Evolutionary conservation across 2,113 vertebrate genomes (phyloP), one percentile per base, ranked within the genome.

Genomic region (Hucho hucho): DNA sequence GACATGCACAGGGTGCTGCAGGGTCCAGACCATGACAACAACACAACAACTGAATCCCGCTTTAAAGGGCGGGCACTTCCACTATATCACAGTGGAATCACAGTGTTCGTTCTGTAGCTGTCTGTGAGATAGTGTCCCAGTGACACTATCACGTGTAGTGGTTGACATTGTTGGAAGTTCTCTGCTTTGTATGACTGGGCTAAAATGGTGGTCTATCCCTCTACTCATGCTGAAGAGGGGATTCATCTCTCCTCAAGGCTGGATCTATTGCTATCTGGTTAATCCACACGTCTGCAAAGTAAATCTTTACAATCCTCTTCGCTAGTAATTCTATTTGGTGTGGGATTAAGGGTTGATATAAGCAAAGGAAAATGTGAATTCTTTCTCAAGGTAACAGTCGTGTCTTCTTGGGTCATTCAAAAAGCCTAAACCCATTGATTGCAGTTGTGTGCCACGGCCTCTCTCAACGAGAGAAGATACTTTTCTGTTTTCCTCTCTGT

Each of bases 271-370:
- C 79, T 77, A 78, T 79, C 72, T 79, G 28, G 73, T 70, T 89
- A 84, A 87, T 91, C 84, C 67, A 53, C 4, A 13, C 61, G 32
- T 68, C 75, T 80, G 53, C 67, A 88, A 78, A 81, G 77, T 73
- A 80, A 87, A 88, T 86, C 84, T 89, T 82, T 83, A 74, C 80
- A 84, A 76, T 69, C 76, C 77, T 75, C 76, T 83, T 84, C 72
- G 72, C 63, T 63, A 22, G 72, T 87, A 79, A 87, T 86, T 91
- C 80, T 88, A 69, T 89, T 87, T 89, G 78, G 70, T 29, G 63
- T 87, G 77, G 78, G 82, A 89, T 89, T 87, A 81, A 53, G 72
- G 79, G 79, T 66, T 74, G 79, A 88, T 86, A 69, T 67, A 72
- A 72, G 49, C 22, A 63, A 72, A 76, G 75, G 63, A 77, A 74